These are phyloP conservation scores for Daphoenositta chrysoptera DNA, from an alignment of 2,113 vertebrate genomes.

Conservation along the genomic window DNA sequence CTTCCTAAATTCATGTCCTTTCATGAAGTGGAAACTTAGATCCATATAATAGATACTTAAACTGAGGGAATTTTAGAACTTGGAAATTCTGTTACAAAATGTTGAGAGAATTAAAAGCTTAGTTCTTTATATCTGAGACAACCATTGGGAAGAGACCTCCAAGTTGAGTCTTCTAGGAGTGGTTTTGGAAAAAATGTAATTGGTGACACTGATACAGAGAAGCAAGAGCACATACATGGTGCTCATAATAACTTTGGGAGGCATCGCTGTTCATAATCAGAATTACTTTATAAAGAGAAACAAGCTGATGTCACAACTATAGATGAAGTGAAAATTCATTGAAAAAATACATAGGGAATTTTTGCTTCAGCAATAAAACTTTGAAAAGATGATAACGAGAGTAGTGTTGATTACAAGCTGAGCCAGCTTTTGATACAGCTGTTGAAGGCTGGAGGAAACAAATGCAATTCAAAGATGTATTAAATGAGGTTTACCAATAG, in stretches of 20 bases:
- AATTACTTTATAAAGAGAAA: not conserved
- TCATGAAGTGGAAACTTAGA: not conserved
- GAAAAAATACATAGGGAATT: not conserved
- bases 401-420: not conserved
- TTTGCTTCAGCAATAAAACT: not conserved
- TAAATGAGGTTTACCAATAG: not conserved
- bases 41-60: not conserved
- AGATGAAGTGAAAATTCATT: not conserved
- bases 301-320: not conserved
- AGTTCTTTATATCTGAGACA: not conserved
- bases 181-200: not conserved
- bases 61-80: not conserved
- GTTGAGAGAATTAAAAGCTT: not conserved
- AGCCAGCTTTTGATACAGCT: not conserved
- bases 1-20: not conserved
- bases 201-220: not conserved
- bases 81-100: not conserved
- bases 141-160: not conserved
- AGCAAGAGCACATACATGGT: rapidly evolving
- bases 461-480: not conserved
- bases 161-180: not conserved
- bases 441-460: not conserved
- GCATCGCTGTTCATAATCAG: not conserved
- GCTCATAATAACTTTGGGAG: not conserved
- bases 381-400: not conserved